phyloP scores from a whole-genome alignment of 1,140 invertebrate species.

The Aricia agestis region DNA sequence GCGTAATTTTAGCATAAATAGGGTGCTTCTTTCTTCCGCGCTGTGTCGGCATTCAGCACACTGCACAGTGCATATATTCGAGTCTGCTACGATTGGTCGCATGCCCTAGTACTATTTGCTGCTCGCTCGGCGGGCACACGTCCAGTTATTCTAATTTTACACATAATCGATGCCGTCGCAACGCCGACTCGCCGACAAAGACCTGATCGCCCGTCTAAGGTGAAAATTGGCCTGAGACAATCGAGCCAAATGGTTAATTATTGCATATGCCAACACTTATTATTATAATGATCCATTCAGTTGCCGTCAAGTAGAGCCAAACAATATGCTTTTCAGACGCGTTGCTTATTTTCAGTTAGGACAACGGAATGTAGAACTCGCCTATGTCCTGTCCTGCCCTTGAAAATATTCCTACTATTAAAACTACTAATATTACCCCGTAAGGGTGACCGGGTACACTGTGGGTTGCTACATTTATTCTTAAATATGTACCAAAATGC shows the following conservation, averaged over 20 bases:
- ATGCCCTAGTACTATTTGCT: conserved; percentile 74
- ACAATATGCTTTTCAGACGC: neutral
- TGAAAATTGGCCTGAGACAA: conserved; percentile 33
- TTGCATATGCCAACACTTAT: neutral
- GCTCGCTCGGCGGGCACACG: conserved; percentile 64
- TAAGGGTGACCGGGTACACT: too few relatives aligned
- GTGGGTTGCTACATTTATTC: too few relatives aligned
- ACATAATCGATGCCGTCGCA: conserved; percentile 71
- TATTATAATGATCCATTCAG: neutral
- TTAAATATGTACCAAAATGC: too few relatives aligned
- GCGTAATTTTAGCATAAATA: conserved; percentile 3
- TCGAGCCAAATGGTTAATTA: conserved; percentile 16
- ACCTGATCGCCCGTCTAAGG: conserved; percentile 53
- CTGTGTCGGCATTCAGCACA: conserved; percentile 55
- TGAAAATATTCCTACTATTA: too few relatives aligned
- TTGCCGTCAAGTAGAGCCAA: neutral
- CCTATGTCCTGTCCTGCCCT: neutral
- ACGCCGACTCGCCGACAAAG: conserved; percentile 63
- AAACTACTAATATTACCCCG: too few relatives aligned
- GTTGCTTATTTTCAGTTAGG: neutral
- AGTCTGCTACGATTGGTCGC: conserved; percentile 65
- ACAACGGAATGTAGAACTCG: neutral
- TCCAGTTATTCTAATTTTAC: conserved; percentile 76
- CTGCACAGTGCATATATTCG: conserved; percentile 64
- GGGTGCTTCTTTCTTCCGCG: conserved; percentile 35